phyloP scores from a whole-genome alignment of 64 coral and sea anemone genomes.

The Trachythela sp. region DNA sequence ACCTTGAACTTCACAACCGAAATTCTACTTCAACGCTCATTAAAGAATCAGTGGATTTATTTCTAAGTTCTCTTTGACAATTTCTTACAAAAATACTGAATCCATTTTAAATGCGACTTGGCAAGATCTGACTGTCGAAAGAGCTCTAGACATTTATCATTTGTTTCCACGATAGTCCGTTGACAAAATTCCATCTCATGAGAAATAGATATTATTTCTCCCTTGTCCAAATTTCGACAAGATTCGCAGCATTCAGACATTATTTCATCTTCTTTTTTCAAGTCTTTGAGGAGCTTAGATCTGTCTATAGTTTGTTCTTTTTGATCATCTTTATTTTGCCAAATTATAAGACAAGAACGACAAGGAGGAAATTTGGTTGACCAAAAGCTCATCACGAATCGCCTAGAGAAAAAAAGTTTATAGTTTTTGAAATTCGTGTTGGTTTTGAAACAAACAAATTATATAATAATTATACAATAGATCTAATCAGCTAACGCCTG shows the following conservation, averaged over 20 bases:
- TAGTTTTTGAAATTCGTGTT: background rate
- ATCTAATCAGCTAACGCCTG: background rate
- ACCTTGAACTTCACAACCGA: no score
- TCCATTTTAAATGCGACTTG: background rate
- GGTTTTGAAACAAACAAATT: background rate
- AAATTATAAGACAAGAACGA: background rate
- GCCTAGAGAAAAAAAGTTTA: background rate
- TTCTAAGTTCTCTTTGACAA: background rate
- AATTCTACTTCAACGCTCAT: no score
- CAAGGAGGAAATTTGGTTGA: background rate
- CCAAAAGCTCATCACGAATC: background rate
- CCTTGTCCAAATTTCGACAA: background rate
- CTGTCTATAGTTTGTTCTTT: background rate
- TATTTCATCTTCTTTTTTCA: background rate
- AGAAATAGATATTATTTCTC: background rate
- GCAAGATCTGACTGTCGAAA: background rate
- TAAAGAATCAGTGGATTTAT: no score
- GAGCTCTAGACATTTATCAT: background rate
- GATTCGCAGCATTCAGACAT: background rate
- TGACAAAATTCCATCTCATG: background rate
- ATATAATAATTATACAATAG: background rate
- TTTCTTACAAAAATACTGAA: background rate
- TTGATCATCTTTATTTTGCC: background rate
- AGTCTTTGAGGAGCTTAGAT: background rate
- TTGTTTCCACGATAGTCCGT: background rate